Base-by-base conservation (phyloP, 2,888 invertebrate genomes). In the Cataglyphis livida region DNA sequence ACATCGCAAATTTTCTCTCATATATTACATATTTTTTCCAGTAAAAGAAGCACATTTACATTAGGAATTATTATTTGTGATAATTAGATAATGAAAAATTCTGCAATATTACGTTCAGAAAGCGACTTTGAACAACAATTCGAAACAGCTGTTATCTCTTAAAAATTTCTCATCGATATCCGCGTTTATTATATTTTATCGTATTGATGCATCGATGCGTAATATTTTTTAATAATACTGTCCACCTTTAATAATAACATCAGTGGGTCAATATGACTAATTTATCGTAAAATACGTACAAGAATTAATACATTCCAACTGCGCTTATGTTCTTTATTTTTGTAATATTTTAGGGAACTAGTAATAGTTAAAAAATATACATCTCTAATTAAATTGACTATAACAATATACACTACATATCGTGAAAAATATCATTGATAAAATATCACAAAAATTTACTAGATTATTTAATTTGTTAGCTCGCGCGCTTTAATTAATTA, bases 231-330 rank as follows among this genome's bases (percentile, higher is more conserved):
- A 48, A 12, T 79, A 44, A 70, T 68, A 70, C 35, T 48, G 25
- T 3, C 44, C 18, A 18, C 7, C 59, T 32, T 21, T 32, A 57
- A 68, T 5, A 66, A 66, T 57, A 78, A 54, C 21, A 10, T 41
- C 44, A 59, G 9, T 79, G 44, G 70, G 44, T 70, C 59, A 70
- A 25, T 4, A 44, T 21, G 32, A 78, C 35, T 78, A 78, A 78
- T 38, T 68, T 10, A 10, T 15, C 61, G 5, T 7, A 9, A 44
- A 54, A 41, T 35, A 6, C 18, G 41, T 41, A 54, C 28, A 12
- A 5, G n/a, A 61, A 32, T 44, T n/a, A 18, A 7, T 25, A 18
- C 21, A n/a, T 9, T 48, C 18, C 4, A 35, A 32, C 12, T 25
- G 15, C 25, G 25, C 18, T 51, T 51, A n/a, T 51, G 2, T 18